Conservation (phyloP, 2,797 vertebrate genomes). For the Alouatta caraya region DNA sequence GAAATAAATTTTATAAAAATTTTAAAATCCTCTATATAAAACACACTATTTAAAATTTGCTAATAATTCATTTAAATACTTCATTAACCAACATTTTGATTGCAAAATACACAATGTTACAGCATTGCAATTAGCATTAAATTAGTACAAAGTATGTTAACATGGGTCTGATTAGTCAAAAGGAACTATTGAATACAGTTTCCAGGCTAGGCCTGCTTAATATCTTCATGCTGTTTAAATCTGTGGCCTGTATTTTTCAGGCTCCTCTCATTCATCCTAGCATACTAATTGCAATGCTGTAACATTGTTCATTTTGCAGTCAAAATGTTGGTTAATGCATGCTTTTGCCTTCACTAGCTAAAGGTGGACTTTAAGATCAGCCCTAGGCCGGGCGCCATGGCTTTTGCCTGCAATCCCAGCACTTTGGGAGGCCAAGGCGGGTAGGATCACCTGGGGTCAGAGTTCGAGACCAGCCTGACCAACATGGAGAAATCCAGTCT, state of each 20-base stretch:
- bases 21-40: neutral
- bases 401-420: too few species aligned
- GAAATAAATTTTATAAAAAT: neutral
- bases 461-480: too few species aligned
- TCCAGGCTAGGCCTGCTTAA: too few species aligned
- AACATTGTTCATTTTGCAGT: neutral
- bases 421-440: too few species aligned
- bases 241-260: neutral
- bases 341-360: neutral
- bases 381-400: neutral
- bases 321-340: neutral
- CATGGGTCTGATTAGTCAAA: neutral
- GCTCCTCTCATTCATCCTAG: neutral
- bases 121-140: too few species aligned
- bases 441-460: too few species aligned
- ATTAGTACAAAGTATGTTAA: neutral
- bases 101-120: too few species aligned
- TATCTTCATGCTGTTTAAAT: neutral
- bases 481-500: too few species aligned
- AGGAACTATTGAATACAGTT: too few species aligned
- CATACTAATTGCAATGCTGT: fast-evolving
- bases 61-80: neutral
- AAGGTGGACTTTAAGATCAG: neutral
- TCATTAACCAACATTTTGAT: too few species aligned
- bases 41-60: neutral